Conservation (phyloP, 2,797 vertebrate species). For the Spizella passerina region DNA sequence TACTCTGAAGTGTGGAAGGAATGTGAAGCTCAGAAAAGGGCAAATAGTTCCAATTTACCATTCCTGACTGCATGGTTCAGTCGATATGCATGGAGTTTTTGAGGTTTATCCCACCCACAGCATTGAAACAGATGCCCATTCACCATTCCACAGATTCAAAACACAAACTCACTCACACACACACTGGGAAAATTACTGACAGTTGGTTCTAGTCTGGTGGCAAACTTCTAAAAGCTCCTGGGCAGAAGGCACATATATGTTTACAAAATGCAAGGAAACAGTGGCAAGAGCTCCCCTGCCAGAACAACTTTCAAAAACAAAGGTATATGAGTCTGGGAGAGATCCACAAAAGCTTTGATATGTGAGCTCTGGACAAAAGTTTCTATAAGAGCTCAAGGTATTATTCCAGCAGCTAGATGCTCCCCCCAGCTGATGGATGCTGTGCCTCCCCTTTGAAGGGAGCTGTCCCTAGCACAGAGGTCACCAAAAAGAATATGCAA, state of each 20-base stretch:
- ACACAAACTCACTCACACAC: neutral
- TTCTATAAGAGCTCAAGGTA: neutral
- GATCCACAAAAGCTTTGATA: slow-evolving; percentile 5
- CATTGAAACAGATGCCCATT: neutral
- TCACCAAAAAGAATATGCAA: neutral
- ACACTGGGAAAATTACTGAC: neutral
- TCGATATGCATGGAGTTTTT: neutral
- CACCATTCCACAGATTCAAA: neutral
- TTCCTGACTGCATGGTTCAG: neutral
- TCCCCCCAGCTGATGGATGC: neutral
- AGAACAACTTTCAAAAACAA: slow-evolving; percentile 28
- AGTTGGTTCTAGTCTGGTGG: neutral
- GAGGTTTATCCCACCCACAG: neutral
- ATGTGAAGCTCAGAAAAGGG: neutral
- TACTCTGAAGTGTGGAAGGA: neutral
- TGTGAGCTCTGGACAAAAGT: neutral
- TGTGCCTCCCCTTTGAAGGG: neutral
- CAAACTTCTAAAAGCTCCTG: neutral
- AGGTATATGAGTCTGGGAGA: neutral
- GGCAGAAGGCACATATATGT: neutral
- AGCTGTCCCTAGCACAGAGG: neutral
- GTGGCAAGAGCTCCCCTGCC: neutral
- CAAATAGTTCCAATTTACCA: neutral
- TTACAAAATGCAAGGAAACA: slow-evolving; percentile 36
- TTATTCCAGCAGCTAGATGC: neutral